These are phyloP conservation scores for Oophaga pumilio DNA, from an alignment of 2,113 vertebrate genomes.

Conservation along the genomic window DNA sequence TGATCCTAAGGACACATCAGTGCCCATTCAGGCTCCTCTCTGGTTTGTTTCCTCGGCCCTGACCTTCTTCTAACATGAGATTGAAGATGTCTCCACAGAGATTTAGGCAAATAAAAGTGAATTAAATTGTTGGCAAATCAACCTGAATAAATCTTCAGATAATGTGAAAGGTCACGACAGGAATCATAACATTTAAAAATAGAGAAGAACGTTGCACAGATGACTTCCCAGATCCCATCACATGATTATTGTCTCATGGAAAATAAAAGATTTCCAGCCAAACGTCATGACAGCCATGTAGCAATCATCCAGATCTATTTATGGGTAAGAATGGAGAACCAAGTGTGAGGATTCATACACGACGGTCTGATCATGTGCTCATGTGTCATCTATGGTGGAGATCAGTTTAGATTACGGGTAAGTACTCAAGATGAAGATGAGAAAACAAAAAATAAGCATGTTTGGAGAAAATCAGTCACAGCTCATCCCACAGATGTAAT, in stretches of 20 bases:
- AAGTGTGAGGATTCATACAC: not conserved
- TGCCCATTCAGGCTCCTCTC: not conserved
- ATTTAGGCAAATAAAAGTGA: not conserved
- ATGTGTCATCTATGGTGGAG: not conserved
- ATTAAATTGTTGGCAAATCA: slow-evolving; percentile 17
- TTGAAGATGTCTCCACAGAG: no score
- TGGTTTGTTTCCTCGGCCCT: not conserved
- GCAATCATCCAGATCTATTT: not conserved
- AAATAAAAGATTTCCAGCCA: not conserved
- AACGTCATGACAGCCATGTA: not conserved
- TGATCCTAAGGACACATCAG: not conserved
- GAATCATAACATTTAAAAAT: not conserved
- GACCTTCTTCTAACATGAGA: slow-evolving; percentile 7
- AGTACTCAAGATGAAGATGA: not conserved
- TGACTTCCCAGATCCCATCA: slow-evolving; percentile 16
- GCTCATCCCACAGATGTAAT: no score
- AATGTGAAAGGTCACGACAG: not conserved
- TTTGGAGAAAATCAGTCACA: not conserved
- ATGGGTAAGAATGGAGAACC: not conserved
- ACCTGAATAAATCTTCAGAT: slow-evolving; percentile 2
- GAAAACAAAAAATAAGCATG: not conserved
- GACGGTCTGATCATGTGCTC: not conserved
- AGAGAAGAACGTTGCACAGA: not conserved
- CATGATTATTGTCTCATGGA: not conserved
- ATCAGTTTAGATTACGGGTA: not conserved